phyloP scores from a whole-genome alignment of 2,797 vertebrate genomes.

The Argyrosomus regius region DNA sequence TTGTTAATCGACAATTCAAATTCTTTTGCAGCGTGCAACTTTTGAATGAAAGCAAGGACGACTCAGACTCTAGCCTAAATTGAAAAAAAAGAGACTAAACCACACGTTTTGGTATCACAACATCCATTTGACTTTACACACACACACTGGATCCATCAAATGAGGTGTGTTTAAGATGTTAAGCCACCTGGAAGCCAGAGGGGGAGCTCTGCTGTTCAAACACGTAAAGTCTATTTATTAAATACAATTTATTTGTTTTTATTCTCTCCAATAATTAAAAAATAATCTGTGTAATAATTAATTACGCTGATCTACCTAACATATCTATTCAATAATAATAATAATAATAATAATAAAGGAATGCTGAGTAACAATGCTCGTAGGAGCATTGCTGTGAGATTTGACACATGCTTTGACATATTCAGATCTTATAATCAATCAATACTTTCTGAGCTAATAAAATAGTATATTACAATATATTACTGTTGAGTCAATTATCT shows the following conservation, averaged over 20 bases:
- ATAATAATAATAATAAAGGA: background rate
- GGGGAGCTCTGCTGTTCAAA: slow-evolving; percentile 62
- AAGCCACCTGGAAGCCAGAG: slow-evolving; percentile 58
- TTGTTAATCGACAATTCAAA: no score
- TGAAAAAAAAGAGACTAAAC: background rate
- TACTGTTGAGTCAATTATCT: background rate
- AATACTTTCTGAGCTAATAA: background rate
- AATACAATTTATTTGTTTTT: slow-evolving; percentile 11
- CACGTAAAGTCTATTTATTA: background rate
- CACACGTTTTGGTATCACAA: background rate
- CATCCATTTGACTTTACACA: slow-evolving; percentile 18
- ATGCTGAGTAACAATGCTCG: background rate
- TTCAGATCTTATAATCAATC: background rate
- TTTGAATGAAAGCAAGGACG: background rate
- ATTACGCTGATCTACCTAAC: background rate
- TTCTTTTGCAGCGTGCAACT: background rate
- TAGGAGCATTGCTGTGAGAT: background rate
- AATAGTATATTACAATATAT: background rate
- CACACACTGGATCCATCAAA: slow-evolving; percentile 23
- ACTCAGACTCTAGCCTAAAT: background rate
- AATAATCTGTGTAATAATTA: background rate
- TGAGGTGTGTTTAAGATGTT: slow-evolving; percentile 32
- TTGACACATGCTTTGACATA: background rate
- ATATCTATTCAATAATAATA: background rate
- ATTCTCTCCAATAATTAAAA: slow-evolving; percentile 2